A percentile compares a stretch with the other conserved stretches of the same genome.
Evolutionary conservation across 2,888 invertebrate species (phyloP).

Genomic region (Caenorhabditis sp.): DNA sequence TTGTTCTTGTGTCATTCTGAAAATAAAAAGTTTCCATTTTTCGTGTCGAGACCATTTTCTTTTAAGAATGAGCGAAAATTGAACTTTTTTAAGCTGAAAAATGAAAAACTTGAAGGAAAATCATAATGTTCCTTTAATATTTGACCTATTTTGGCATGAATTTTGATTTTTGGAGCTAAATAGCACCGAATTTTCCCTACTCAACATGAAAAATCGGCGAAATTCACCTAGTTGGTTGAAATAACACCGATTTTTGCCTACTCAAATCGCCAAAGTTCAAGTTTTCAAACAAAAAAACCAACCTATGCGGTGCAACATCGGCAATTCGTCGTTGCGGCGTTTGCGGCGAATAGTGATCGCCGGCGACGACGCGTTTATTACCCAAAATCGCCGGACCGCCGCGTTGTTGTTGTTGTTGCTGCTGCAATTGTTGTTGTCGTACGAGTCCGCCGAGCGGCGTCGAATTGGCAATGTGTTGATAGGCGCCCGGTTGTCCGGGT

Average conservation of each 20-base stretch:
- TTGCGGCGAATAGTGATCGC: conserved; percentile 2
- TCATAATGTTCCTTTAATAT: too few relatives aligned
- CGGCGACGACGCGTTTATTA: not conserved
- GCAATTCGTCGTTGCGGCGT: conserved; percentile 6
- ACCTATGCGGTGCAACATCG: conserved; percentile 24
- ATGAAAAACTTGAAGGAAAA: not conserved
- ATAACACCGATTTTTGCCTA: too few relatives aligned
- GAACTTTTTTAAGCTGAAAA: not conserved
- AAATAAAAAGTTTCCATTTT: not conserved
- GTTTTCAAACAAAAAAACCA: not conserved
- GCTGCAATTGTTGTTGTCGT: not conserved
- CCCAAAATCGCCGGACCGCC: not conserved
- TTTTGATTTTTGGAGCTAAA: too few relatives aligned
- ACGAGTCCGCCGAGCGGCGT: not conserved
- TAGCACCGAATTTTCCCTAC: too few relatives aligned
- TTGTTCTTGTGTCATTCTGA: conserved; percentile 23
- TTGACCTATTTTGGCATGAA: too few relatives aligned
- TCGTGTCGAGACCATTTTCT: not conserved
- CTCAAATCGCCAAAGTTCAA: too few relatives aligned
- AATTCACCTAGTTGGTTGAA: too few relatives aligned
- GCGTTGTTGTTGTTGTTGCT: not conserved
- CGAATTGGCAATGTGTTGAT: conserved; percentile 11
- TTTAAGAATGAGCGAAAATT: too few relatives aligned
- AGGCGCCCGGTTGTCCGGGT: conserved; percentile 9
- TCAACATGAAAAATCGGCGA: too few relatives aligned